Conservation (phyloP, 2,888 invertebrate species). For the Eustalomyia histrio region DNA sequence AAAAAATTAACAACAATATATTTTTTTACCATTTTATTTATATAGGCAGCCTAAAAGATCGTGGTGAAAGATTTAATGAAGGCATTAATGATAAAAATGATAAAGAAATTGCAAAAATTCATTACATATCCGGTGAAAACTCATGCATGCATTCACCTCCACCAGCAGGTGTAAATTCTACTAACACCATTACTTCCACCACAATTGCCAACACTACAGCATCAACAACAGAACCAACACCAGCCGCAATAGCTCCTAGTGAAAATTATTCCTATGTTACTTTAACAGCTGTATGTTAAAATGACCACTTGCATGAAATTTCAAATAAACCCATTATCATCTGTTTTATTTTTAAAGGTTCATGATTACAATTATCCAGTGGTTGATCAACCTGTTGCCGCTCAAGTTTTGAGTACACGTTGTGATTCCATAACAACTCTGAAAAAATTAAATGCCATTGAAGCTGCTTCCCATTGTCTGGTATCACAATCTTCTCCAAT, state of each 20-base stretch:
- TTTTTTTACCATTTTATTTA: no score
- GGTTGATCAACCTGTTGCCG: slow-evolving; percentile 78
- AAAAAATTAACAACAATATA: no score
- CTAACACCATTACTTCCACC: slow-evolving; percentile 25
- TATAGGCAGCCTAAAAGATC: slow-evolving; percentile 75
- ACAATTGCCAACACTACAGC: slow-evolving; percentile 43
- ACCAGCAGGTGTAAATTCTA: slow-evolving; percentile 23
- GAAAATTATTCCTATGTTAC: slow-evolving; percentile 92
- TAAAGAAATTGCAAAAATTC: slow-evolving; percentile 80
- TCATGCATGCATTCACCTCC: slow-evolving; percentile 64
- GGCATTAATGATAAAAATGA: slow-evolving; percentile 73
- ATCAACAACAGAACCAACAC: slow-evolving; percentile 66
- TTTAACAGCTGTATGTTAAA: slow-evolving; percentile 83
- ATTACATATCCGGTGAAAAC: slow-evolving; percentile 82
- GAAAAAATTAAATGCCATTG: slow-evolving; percentile 84
- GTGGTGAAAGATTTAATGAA: slow-evolving; percentile 74
- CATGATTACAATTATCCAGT: slow-evolving; percentile 94
- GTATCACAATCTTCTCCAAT: slow-evolving; percentile 74
- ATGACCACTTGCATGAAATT: not conserved
- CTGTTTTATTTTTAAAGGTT: slow-evolving; percentile 77
- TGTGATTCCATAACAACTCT: slow-evolving; percentile 82
- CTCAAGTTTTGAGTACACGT: slow-evolving; percentile 78
- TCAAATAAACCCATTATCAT: not conserved
- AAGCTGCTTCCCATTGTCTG: slow-evolving; percentile 77
- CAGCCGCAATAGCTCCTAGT: slow-evolving; percentile 78